Conservation (phyloP, 2,888 invertebrate species). For the Eupeodes luniger region DNA sequence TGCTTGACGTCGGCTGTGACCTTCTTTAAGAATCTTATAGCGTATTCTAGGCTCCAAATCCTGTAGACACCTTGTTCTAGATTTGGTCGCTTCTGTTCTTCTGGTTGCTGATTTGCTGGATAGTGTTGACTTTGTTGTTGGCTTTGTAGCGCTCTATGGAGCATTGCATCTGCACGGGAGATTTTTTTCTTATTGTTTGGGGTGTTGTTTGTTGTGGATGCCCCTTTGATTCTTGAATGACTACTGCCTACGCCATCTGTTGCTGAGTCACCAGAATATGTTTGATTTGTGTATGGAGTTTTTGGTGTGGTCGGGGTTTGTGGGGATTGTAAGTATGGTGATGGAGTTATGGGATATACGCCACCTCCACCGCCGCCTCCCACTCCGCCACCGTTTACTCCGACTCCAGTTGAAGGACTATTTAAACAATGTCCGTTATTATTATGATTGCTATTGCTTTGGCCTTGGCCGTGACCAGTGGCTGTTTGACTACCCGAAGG, state of each 20-base stretch:
- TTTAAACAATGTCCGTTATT: slow-evolving; percentile 56
- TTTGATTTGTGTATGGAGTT: slow-evolving; percentile 77
- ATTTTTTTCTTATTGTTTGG: slow-evolving; percentile 78
- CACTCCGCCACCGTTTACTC: slow-evolving; percentile 47
- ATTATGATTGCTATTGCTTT: slow-evolving; percentile 38
- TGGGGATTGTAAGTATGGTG: slow-evolving; percentile 77
- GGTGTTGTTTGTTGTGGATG: slow-evolving; percentile 44
- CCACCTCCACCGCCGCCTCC: slow-evolving; percentile 71
- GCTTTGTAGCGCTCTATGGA: slow-evolving; percentile 87
- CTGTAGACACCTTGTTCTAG: slow-evolving; percentile 82
- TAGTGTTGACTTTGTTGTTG: slow-evolving; percentile 63
- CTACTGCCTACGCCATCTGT: slow-evolving; percentile 64
- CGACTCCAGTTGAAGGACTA: slow-evolving; percentile 51
- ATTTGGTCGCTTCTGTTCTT: slow-evolving; percentile 61
- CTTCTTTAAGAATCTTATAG: slow-evolving; percentile 88
- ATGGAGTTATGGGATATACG: slow-evolving; percentile 65
- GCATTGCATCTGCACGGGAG: slow-evolving; percentile 91
- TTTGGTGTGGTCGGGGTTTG: slow-evolving; percentile 80
- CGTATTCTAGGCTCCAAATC: slow-evolving; percentile 86
- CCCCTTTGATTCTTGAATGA: slow-evolving; percentile 55
- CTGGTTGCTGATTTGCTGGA: slow-evolving; percentile 36
- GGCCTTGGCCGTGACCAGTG: neutral
- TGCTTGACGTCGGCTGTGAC: slow-evolving; percentile 83
- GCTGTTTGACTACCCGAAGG: slow-evolving; percentile 45
- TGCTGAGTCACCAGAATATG: slow-evolving; percentile 71